Percentiles rank a stretch among this genome's conserved stretches.
Conservation (phyloP, 2,797 vertebrate genomes). For the Acanthurus tractus region DNA sequence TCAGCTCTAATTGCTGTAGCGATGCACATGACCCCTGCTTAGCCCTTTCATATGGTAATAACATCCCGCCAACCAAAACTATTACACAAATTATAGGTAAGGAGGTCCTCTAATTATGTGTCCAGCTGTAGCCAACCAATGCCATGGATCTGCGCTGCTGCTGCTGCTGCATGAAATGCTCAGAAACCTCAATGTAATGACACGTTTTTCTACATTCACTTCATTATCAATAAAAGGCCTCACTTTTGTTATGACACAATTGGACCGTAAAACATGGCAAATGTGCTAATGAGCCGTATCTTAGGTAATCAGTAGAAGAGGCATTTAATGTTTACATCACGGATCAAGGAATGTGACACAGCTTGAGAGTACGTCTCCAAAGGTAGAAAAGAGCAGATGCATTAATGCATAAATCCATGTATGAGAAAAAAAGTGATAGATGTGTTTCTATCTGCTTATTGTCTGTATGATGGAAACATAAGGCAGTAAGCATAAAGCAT, state of each 20-base stretch:
- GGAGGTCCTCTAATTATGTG: constrained; percentile 86
- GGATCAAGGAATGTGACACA: constrained; percentile 30
- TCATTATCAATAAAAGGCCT: constrained; percentile 71
- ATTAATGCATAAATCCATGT: constrained; percentile 1
- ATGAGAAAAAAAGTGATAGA: too few relatives aligned
- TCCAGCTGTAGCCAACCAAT: constrained; percentile 84
- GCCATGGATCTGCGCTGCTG: constrained; percentile 71
- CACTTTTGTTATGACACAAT: constrained; percentile 64
- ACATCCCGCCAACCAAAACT: constrained; percentile 87
- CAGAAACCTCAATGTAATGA: constrained; percentile 64
- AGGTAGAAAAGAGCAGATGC: constrained; percentile 10
- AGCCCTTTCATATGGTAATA: constrained; percentile 90
- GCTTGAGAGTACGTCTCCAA: constrained; percentile 19
- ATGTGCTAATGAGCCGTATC: constrained; percentile 65
- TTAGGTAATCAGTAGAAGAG: constrained; percentile 55
- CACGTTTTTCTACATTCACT: constrained; percentile 68
- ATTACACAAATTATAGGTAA: constrained; percentile 90
- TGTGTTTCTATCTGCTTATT: constrained; percentile 12
- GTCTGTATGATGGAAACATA: constrained; percentile 52
- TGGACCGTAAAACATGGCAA: constrained; percentile 40
- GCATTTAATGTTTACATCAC: constrained; percentile 42
- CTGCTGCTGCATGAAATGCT: constrained; percentile 68
- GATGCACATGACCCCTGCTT: constrained; percentile 87
- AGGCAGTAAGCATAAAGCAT: constrained; percentile 28
- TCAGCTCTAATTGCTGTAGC: constrained; percentile 85